These are phyloP conservation scores for Drosophila paucipuncta DNA, from an alignment of 2,888 invertebrate species.

Conservation along the genomic window DNA sequence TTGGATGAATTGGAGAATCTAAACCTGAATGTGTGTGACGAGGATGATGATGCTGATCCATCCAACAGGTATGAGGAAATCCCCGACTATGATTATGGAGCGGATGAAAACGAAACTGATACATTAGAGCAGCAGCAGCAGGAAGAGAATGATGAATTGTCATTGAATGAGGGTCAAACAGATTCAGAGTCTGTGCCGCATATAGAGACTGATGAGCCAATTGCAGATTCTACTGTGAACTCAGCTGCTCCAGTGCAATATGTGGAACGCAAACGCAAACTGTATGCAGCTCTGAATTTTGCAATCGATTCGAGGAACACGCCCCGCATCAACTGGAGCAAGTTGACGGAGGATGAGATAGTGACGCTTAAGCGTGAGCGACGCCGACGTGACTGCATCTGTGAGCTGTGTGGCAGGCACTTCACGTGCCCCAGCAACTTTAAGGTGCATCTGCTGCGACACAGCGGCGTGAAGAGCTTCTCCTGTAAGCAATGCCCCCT, in stretches of 20 bases:
- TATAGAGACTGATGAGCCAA: conserved; percentile 4
- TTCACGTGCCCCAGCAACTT: conserved; percentile 73
- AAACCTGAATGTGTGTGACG: neutral
- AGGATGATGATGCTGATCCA: neutral
- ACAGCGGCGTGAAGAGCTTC: conserved; percentile 60
- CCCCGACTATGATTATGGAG: conserved; percentile 6
- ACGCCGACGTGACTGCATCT: conserved; percentile 70
- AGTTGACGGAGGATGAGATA: conserved; percentile 61
- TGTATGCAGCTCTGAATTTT: conserved; percentile 52
- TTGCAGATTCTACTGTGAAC: neutral
- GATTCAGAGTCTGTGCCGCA: neutral
- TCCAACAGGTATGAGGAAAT: conserved; percentile 12
- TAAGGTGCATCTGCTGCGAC: conserved; percentile 68
- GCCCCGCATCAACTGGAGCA: conserved; percentile 65
- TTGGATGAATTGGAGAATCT: conserved; percentile 28
- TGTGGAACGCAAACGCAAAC: conserved; percentile 2
- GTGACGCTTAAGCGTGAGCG: conserved; percentile 63
- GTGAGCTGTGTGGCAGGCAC: conserved; percentile 66
- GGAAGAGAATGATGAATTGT: neutral
- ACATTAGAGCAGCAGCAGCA: neutral
- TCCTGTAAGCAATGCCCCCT: conserved; percentile 54
- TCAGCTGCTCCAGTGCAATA: neutral
- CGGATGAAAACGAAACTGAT: conserved; percentile 6
- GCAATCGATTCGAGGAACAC: conserved; percentile 38
- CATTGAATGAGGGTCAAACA: neutral